Evolutionary conservation across 2,113 vertebrate genomes (phyloP).

Genomic region (Glaucomys volans): DNA sequence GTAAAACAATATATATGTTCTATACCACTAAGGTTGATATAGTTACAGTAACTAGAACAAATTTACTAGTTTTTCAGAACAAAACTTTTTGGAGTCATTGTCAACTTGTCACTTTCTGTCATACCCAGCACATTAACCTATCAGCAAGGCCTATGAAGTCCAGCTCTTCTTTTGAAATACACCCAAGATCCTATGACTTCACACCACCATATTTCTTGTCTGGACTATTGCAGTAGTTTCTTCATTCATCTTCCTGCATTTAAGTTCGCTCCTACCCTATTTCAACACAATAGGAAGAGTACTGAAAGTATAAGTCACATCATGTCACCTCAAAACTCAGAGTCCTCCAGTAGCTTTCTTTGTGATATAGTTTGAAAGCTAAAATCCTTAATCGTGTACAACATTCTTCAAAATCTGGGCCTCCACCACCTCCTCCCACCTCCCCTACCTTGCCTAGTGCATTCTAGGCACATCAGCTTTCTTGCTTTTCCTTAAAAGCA

Average conservation of each 20-base stretch:
- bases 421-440: background rate
- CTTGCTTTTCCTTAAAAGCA: background rate
- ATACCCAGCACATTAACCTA: background rate
- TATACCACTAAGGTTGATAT: background rate
- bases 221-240: background rate
- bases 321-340: background rate
- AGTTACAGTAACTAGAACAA: background rate
- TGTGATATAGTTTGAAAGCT: background rate
- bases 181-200: background rate
- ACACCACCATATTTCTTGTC: background rate
- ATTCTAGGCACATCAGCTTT: background rate
- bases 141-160: background rate
- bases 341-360: background rate
- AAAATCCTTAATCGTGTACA: background rate
- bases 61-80: background rate
- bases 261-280: background rate
- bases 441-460: background rate
- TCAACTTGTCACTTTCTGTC: background rate
- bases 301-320: background rate
- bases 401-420: background rate
- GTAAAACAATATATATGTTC: background rate
- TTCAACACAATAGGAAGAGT: background rate
- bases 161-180: slow-evolving; percentile 9
- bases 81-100: background rate
- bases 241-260: background rate